phyloP scores from a whole-genome alignment of 2,797 vertebrate genomes.

The Catostomus latipinnis region DNA sequence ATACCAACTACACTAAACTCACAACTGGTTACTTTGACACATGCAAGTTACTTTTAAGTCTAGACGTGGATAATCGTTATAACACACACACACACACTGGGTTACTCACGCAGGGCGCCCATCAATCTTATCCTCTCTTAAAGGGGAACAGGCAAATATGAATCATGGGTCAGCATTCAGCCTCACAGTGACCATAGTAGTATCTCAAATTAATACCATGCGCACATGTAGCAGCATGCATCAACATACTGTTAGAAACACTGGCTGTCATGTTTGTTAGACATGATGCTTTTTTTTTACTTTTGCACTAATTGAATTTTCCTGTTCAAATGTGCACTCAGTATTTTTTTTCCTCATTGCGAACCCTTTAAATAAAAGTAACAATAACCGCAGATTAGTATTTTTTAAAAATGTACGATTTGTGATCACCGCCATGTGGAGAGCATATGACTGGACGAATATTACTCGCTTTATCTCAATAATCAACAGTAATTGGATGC shows the following conservation, averaged over 20 bases:
- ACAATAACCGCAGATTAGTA: too few relatives aligned
- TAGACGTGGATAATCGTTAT: neutral
- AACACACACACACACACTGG: conserved; percentile 24
- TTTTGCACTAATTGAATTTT: neutral
- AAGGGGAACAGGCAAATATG: conserved; percentile 63
- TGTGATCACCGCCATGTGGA: too few relatives aligned
- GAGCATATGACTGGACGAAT: too few relatives aligned
- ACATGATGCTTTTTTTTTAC: neutral
- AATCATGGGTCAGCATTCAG: neutral
- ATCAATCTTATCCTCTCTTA: conserved; percentile 65
- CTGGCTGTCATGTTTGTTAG: neutral
- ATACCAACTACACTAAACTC: neutral
- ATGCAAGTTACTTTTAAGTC: neutral
- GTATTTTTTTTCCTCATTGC: too few relatives aligned
- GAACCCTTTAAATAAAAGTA: too few relatives aligned
- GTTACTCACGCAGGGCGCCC: conserved; percentile 69
- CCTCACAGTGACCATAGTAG: neutral
- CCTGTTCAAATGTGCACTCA: neutral
- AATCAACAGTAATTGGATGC: too few relatives aligned
- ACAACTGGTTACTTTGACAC: conserved; percentile 23
- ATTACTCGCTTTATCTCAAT: too few relatives aligned
- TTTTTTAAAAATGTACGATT: too few relatives aligned
- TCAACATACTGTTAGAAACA: neutral
- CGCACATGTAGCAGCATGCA: neutral
- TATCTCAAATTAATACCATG: neutral